These are phyloP conservation scores for Galaxea fascicularis DNA, from an alignment of 92 coral and sea anemone species.

Conservation along the genomic window DNA sequence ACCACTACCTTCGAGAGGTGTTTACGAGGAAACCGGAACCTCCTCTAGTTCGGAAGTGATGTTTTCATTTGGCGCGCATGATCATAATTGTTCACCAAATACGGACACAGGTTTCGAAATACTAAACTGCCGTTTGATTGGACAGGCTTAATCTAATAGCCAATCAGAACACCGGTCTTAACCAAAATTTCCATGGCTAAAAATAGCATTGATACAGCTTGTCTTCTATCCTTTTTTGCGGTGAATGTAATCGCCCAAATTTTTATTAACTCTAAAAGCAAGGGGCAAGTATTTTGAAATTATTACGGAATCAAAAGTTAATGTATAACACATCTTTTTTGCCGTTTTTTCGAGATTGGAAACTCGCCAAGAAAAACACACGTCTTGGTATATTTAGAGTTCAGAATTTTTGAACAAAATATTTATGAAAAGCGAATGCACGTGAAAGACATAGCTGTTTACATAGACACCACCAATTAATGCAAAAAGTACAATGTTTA, in stretches of 20 bases:
- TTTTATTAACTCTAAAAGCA: background rate
- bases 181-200: constrained; percentile 7
- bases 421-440: constrained; percentile 27
- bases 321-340: background rate
- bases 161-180: constrained; percentile 28
- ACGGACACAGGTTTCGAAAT: constrained; percentile 26
- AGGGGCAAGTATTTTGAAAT: background rate
- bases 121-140: constrained; percentile 29
- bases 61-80: constrained; percentile 57
- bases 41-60: constrained; percentile 48
- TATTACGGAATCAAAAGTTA: background rate
- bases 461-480: constrained; percentile 2
- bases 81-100: constrained; percentile 32
- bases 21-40: constrained; percentile 15
- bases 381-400: background rate
- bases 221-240: constrained; percentile 6
- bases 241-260: constrained; percentile 29
- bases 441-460: background rate
- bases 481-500: constrained; percentile 3
- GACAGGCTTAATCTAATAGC: constrained; percentile 1
- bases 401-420: constrained; percentile 24
- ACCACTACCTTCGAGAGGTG: background rate
- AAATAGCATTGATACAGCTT: constrained; percentile 33
- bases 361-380: constrained; percentile 5
- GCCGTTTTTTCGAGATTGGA: background rate